These are phyloP conservation scores for Panulirus ornatus DNA, from an alignment of 1,140 invertebrate species.

Conservation along the genomic window DNA sequence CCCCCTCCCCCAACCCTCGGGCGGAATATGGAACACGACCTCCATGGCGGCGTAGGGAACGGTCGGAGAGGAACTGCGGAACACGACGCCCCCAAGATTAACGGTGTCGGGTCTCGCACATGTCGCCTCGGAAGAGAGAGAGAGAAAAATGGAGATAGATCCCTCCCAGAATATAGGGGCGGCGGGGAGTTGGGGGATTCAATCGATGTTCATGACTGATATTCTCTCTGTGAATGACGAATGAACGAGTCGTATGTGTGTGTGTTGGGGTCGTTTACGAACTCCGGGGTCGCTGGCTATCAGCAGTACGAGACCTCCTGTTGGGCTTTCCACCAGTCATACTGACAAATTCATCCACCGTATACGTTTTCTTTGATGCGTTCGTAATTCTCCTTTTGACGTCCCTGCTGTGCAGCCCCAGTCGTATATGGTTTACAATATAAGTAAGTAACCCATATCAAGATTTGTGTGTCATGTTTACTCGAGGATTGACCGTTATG, in stretches of 20 bases:
- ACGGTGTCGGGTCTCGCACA: conserved; percentile 52
- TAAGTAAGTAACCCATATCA: no score
- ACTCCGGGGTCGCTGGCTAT: neutral
- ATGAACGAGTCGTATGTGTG: neutral
- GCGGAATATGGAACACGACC: conserved; percentile 12
- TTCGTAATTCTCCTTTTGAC: no score
- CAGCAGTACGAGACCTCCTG: no score
- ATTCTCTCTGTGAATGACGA: conserved; percentile 29
- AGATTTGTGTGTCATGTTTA: no score
- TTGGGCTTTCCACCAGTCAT: no score
- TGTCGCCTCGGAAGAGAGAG: conserved; percentile 31
- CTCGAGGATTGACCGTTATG: no score
- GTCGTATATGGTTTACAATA: no score
- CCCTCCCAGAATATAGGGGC: neutral
- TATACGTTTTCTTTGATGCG: no score
- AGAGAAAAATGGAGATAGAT: conserved; percentile 57
- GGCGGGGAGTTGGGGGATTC: neutral
- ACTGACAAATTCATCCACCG: no score
- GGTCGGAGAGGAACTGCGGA: conserved; percentile 28
- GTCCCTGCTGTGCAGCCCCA: no score
- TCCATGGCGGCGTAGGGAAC: neutral
- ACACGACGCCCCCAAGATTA: conserved; percentile 41
- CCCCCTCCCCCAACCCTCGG: neutral
- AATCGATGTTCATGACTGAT: conserved; percentile 22
- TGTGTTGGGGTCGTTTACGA: neutral